Evolutionary conservation across 1,140 invertebrate genomes (phyloP), one percentile per base, ranked within the genome.

Genomic region (Ceratosolen solmsi): DNA sequence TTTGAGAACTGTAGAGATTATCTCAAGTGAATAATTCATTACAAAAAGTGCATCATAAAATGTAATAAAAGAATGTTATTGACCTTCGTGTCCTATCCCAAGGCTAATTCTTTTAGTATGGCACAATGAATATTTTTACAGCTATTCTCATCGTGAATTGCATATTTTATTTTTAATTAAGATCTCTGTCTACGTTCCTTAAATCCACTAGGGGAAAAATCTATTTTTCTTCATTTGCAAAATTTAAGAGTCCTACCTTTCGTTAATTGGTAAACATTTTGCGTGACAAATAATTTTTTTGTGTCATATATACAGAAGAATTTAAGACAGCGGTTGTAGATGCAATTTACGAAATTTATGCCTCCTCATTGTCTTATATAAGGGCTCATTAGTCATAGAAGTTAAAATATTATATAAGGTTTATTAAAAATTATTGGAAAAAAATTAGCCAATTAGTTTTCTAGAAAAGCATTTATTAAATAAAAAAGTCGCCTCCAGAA

Each of bases 51-150:
- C 20, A 38, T 0, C 22, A 11, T 38, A 38, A 68, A 38, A 38
- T 54, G 60, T 38, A 68, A 68, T 68, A 38, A 68, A 68, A 68
- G 30, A 38, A 68, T 68, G 63, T 68, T 68, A 68, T 68, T 68
- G 63, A 68, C 36, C 36, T 38, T 38, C 36, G 30, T 8, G 33
- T 68, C 8, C 20, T 38, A 38, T 68, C 36, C 33, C 63, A 38
- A 68, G 36, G 36, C 33, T 33, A 38, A 5, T 68, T 17, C 17
- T 17, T 17, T n/a, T 38, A 25, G 20, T 17, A n/a, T 2, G 17
- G 33, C 2, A n/a, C 33, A 68, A 38, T n/a, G 63, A 22, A 17
- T 5, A 15, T 68, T 68, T n/a, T 8, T 38, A 5, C 20, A 8
- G 20, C 22, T 68, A 65, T 36, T 38, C 17, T 63, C 33, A 68